A percentile compares a stretch with the other conserved stretches of the same genome.
These are phyloP conservation scores for Chrysomela aeneicollis DNA, from an alignment of 2,888 invertebrate species.

Conservation along the genomic window DNA sequence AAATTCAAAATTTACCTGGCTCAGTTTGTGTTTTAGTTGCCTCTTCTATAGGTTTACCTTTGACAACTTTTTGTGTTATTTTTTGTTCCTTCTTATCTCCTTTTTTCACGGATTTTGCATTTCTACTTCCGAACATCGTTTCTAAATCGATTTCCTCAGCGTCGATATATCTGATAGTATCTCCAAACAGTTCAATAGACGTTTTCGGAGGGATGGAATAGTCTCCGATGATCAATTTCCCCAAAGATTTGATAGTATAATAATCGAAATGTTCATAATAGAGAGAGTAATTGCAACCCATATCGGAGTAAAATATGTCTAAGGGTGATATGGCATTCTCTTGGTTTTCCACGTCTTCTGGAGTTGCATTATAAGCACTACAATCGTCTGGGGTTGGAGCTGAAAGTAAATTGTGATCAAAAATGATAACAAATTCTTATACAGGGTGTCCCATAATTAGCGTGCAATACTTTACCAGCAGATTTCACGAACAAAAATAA, in stretches of 20 bases:
- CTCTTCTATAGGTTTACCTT: conserved; percentile 29
- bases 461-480: too few relatives aligned
- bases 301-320: conserved; percentile 67
- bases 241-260: conserved; percentile 63
- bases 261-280: conserved; percentile 66
- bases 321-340: conserved; percentile 64
- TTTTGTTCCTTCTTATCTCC: conserved; percentile 28
- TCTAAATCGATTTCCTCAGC: conserved; percentile 30
- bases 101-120: conserved; percentile 22
- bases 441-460: too few relatives aligned
- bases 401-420: too few relatives aligned
- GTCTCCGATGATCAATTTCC: conserved; percentile 59
- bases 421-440: too few relatives aligned
- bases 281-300: conserved; percentile 68
- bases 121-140: conserved; percentile 15
- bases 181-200: conserved; percentile 60
- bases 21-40: conserved; percentile 17
- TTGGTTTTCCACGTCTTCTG: conserved; percentile 40
- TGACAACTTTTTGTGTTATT: conserved; percentile 35
- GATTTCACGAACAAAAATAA: too few relatives aligned
- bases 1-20: too few relatives aligned
- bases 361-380: too few relatives aligned
- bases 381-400: too few relatives aligned
- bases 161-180: conserved; percentile 43
- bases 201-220: conserved; percentile 54